These are phyloP conservation scores for Xenops minutus DNA, from an alignment of 2,797 vertebrate species.

Conservation along the genomic window DNA sequence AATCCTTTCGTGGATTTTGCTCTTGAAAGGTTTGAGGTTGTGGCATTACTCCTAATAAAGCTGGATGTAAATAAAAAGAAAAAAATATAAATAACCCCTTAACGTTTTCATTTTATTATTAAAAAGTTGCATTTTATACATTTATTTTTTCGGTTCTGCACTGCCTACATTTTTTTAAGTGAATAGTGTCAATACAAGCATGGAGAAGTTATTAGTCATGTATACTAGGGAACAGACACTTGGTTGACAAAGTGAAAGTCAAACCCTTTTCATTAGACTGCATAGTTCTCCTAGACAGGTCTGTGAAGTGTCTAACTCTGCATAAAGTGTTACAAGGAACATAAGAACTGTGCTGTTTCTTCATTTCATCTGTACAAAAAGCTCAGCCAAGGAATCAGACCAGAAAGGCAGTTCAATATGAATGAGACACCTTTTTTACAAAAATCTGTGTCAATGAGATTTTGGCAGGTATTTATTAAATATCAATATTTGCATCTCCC, in stretches of 20 bases:
- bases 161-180: neutral
- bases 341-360: neutral
- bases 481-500: neutral
- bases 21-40: neutral
- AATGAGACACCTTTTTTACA: neutral
- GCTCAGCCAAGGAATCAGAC: neutral
- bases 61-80: neutral
- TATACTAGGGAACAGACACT: neutral
- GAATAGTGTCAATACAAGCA: neutral
- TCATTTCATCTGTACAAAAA: neutral
- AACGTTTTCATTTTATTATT: neutral
- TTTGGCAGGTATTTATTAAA: neutral
- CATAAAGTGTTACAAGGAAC: neutral
- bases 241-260: neutral
- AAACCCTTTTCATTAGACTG: neutral
- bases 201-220: neutral
- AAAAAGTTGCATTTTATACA: neutral
- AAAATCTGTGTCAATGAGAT: neutral
- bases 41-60: neutral
- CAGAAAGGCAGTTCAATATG: neutral
- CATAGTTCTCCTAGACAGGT: neutral
- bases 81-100: neutral
- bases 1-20: neutral
- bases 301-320: neutral
- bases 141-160: neutral